Evolutionary conservation across 2,888 invertebrate genomes (phyloP).

Genomic region (Rhagophthalmus giganteus): DNA sequence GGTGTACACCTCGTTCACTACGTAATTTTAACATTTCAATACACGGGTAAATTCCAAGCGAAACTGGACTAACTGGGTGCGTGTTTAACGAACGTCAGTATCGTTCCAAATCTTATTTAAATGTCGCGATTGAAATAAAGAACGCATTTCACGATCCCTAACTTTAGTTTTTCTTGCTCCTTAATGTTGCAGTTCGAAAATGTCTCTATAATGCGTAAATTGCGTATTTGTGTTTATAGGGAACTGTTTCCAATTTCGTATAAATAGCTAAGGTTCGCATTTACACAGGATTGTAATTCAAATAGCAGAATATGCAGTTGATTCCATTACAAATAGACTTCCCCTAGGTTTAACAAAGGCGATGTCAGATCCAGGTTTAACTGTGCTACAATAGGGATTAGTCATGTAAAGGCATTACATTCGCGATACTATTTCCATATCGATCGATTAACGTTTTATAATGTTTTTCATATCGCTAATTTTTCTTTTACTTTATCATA

Average conservation of each 20-base stretch:
- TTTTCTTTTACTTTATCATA: too few species aligned
- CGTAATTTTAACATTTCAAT: conserved; percentile 31
- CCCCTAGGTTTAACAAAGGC: conserved; percentile 44
- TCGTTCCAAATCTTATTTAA: conserved; percentile 3
- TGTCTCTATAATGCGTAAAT: conserved; percentile 27
- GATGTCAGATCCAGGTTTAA: conserved; percentile 43
- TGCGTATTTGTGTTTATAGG: conserved; percentile 30
- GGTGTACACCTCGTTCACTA: conserved; percentile 22
- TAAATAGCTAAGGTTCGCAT: conserved; percentile 43
- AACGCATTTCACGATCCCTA: not conserved
- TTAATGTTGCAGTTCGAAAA: not conserved
- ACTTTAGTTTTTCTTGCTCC: too few species aligned
- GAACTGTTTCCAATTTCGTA: conserved; percentile 41
- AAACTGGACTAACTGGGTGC: conserved; percentile 12
- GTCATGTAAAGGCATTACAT: conserved; percentile 44
- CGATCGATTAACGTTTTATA: conserved; percentile 38
- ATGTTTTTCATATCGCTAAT: too few species aligned
- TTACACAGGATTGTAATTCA: conserved; percentile 46
- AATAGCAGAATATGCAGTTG: conserved; percentile 45
- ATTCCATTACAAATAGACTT: conserved; percentile 43
- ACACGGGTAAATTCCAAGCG: conserved; percentile 15
- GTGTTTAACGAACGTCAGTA: conserved; percentile 16
- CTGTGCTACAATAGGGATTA: conserved; percentile 44
- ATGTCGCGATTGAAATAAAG: not conserved
- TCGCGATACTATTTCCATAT: conserved; percentile 42